phyloP scores from a whole-genome alignment of 37 sponge, comb jelly and placozoan species.

The Hexactinellida sp. region DNA sequence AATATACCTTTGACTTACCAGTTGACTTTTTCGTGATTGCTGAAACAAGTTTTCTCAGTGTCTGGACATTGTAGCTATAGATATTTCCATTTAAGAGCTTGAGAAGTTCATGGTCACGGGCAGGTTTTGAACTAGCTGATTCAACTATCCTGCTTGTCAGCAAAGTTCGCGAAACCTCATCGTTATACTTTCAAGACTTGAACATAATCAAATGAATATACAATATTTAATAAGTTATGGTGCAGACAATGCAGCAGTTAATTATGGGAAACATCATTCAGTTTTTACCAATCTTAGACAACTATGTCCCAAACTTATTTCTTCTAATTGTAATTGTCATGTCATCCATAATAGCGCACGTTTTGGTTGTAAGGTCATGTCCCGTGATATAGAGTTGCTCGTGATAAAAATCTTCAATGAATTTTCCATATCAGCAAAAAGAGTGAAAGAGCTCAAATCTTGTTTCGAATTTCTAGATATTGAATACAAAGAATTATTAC shows the following conservation, averaged over 20 bases:
- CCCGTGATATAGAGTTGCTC: slow-evolving; percentile 13
- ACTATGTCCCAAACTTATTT: background rate
- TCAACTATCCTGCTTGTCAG: too few relatives aligned
- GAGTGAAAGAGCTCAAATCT: slow-evolving; percentile 1
- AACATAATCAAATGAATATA: slow-evolving; percentile 16
- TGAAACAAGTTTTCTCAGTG: too few relatives aligned
- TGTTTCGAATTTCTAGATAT: background rate
- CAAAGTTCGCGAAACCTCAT: too few relatives aligned
- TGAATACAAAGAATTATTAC: slow-evolving; percentile 11
- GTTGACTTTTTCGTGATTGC: too few relatives aligned
- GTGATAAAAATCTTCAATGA: slow-evolving; percentile 13
- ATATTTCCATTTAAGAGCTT: too few relatives aligned
- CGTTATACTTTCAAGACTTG: slow-evolving; percentile 9
- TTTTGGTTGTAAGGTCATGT: background rate
- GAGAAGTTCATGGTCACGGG: too few relatives aligned
- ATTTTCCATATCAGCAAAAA: slow-evolving; percentile 14
- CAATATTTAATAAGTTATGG: slow-evolving; percentile 11
- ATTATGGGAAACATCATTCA: slow-evolving; percentile 5
- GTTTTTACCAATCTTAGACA: slow-evolving; percentile 13
- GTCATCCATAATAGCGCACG: slow-evolving; percentile 11
- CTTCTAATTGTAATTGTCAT: slow-evolving; percentile 12
- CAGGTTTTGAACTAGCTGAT: too few relatives aligned
- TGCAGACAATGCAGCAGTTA: background rate
- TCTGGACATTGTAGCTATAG: too few relatives aligned
- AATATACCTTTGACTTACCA: too few relatives aligned